Evolutionary conservation across 2,888 invertebrate genomes (phyloP).

Genomic region (Drepanosiphum platanoidis): DNA sequence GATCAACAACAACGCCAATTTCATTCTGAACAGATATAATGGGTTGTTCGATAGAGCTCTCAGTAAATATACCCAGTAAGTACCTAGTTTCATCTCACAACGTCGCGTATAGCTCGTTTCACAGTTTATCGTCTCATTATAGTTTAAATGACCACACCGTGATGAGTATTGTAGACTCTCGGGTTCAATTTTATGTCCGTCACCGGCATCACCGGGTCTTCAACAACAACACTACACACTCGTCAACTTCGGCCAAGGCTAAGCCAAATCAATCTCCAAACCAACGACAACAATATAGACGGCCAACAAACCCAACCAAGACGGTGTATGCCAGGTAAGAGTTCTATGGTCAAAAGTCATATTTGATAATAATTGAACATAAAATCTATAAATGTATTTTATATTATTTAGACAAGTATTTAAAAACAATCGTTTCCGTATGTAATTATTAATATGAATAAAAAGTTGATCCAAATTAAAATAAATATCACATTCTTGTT

Average conservation of each 20-base stretch:
- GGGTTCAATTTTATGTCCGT: conserved; percentile 71
- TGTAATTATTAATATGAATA: too few species aligned
- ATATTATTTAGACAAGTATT: too few species aligned
- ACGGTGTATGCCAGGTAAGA: conserved; percentile 8
- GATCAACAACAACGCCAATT: conserved; percentile 2
- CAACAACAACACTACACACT: not conserved
- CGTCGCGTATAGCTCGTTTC: not conserved
- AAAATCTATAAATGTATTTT: too few species aligned
- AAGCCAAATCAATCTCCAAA: not conserved
- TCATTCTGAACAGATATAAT: conserved; percentile 23
- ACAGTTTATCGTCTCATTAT: not conserved
- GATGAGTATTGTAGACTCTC: conserved; percentile 73
- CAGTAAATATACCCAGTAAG: conserved; percentile 23
- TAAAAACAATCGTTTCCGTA: too few species aligned
- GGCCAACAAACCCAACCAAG: not conserved
- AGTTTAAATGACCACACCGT: conserved; percentile 39
- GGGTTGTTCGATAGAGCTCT: not conserved
- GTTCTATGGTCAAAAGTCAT: not conserved
- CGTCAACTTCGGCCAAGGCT: not conserved
- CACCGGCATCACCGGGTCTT: conserved; percentile 28
- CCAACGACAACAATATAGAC: conserved; percentile 15
- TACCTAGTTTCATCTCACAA: not conserved
- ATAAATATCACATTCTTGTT: too few species aligned
- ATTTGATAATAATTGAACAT: too few species aligned
- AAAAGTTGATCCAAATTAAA: too few species aligned